Conservation (phyloP, 2,113 vertebrate species). For the Pipra filicauda region DNA sequence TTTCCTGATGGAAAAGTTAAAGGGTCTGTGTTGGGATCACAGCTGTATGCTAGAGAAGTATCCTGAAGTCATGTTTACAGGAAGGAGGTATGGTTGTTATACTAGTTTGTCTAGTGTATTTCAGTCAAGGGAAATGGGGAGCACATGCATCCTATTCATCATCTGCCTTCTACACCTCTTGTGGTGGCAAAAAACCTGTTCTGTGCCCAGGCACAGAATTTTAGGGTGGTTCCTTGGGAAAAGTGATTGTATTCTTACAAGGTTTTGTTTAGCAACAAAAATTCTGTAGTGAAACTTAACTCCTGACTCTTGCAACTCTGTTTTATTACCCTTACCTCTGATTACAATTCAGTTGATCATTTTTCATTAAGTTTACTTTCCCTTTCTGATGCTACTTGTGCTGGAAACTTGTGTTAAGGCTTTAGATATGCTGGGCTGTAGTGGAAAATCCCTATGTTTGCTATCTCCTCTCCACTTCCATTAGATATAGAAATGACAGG, state of each 20-base stretch:
- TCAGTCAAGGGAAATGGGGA: background rate
- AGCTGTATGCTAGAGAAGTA: background rate
- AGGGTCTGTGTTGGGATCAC: background rate
- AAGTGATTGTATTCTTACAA: background rate
- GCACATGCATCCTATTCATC: background rate
- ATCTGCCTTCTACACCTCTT: background rate
- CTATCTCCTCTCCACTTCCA: background rate
- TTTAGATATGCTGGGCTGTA: background rate
- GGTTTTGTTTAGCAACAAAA: background rate
- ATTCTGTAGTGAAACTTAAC: background rate
- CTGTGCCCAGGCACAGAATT: background rate
- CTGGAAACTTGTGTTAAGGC: background rate
- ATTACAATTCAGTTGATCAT: rapidly evolving
- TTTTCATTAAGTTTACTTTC: background rate
- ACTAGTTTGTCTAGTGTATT: background rate
- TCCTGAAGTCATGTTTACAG: background rate
- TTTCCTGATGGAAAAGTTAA: background rate
- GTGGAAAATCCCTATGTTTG: background rate
- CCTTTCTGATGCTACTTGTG: background rate
- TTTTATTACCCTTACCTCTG: background rate
- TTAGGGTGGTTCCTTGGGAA: background rate
- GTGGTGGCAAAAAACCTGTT: background rate
- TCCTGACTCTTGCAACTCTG: background rate
- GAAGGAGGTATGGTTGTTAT: background rate
- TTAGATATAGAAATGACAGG: background rate